Conservation (phyloP, 2,888 invertebrate genomes). For the Callimorpha dominula region DNA sequence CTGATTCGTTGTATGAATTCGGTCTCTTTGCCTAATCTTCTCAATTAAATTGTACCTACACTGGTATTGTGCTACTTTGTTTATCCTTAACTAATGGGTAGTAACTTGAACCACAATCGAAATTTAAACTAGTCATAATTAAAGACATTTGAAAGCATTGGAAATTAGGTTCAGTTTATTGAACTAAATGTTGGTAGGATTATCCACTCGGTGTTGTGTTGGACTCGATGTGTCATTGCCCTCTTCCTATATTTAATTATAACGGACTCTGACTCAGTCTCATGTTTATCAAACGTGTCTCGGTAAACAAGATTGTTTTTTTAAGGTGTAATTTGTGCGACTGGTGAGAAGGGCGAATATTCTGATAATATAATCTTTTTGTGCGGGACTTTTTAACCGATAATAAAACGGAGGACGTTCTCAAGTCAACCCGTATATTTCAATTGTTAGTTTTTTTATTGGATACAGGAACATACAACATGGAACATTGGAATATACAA, state of each 20-base stretch:
- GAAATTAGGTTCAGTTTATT: conserved; percentile 45
- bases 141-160: conserved; percentile 39
- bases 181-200: conserved; percentile 4
- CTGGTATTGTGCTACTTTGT: conserved; percentile 53
- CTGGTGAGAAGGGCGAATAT: background rate
- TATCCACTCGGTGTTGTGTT: background rate
- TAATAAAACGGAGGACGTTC: no score
- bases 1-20: conserved; percentile 40
- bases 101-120: conserved; percentile 66
- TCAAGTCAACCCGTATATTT: no score
- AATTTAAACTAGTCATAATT: conserved; percentile 51
- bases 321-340: background rate
- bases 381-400: background rate
- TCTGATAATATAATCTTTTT: background rate
- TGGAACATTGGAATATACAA: no score
- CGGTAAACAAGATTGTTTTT: background rate
- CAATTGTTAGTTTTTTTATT: no score
- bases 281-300: background rate
- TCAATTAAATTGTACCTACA: conserved; percentile 52
- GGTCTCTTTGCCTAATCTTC: conserved; percentile 65
- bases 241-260: background rate
- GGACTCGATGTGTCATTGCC: background rate
- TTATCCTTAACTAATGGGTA: conserved; percentile 63
- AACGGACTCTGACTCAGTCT: background rate
- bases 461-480: no score